These are phyloP conservation scores for Pelecanoides urinatrix DNA, from an alignment of 2,113 vertebrate genomes.

Conservation along the genomic window DNA sequence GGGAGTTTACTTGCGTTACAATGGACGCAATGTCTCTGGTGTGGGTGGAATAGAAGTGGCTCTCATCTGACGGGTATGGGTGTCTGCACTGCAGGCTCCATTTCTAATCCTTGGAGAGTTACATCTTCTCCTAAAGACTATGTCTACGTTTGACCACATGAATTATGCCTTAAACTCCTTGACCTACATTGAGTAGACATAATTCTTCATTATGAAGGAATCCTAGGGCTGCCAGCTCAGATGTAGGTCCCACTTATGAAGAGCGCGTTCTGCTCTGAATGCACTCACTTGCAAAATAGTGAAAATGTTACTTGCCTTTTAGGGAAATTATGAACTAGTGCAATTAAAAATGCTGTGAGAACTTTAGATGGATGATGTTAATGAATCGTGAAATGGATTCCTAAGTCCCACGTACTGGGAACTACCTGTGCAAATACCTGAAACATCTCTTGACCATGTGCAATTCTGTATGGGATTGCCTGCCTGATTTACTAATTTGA, in stretches of 20 bases:
- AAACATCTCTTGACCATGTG: not conserved
- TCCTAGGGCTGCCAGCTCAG: not conserved
- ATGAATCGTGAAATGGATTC: not conserved
- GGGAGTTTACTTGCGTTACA: not conserved
- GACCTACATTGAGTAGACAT: not conserved
- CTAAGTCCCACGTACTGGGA: not conserved
- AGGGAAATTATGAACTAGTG: not conserved
- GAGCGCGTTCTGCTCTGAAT: not conserved
- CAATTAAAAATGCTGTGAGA: not conserved
- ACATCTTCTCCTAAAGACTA: not conserved
- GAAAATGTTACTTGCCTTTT: not conserved
- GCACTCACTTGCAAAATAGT: not conserved
- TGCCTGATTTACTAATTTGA: not conserved
- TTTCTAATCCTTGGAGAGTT: not conserved
- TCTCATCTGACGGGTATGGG: not conserved
- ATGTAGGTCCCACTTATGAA: not conserved
- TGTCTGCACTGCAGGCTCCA: not conserved
- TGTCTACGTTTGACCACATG: not conserved
- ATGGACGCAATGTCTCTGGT: fast-evolving
- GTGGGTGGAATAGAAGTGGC: not conserved
- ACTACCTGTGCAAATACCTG: not conserved
- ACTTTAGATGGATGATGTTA: not conserved
- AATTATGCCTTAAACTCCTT: not conserved
- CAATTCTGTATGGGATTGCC: not conserved
- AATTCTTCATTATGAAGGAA: not conserved